These are phyloP conservation scores for Masticophis lateralis DNA, from an alignment of 2,797 vertebrate genomes.

Conservation along the genomic window DNA sequence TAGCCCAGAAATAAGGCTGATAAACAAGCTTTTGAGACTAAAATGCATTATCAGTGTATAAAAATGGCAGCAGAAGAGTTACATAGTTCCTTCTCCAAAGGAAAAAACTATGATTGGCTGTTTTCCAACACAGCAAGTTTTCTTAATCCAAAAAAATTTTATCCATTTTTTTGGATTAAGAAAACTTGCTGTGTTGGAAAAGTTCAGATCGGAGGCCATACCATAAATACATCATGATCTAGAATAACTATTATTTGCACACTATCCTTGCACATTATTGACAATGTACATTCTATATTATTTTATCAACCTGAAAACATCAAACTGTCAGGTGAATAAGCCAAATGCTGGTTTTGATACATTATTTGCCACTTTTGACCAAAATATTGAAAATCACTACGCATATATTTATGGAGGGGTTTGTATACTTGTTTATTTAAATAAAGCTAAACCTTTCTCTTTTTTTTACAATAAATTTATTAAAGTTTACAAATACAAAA, in stretches of 20 bases:
- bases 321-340: neutral
- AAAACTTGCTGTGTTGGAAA: too few relatives aligned
- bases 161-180: too few relatives aligned
- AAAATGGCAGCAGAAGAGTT: neutral
- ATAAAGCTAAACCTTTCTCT: neutral
- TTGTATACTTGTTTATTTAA: neutral
- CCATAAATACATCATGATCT: slow-evolving; percentile 1
- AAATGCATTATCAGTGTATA: fast-evolving
- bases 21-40: neutral
- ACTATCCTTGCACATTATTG: slow-evolving; percentile 1
- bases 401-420: neutral
- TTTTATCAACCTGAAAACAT: slow-evolving; percentile 8
- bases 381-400: neutral
- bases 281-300: neutral
- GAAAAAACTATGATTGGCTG: neutral
- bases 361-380: neutral
- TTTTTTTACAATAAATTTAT: neutral
- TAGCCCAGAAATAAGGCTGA: neutral
- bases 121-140: slow-evolving; percentile 12
- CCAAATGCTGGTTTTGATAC: neutral
- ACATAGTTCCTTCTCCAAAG: slow-evolving; percentile 9
- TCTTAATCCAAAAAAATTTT: slow-evolving; percentile 12
- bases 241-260: neutral
- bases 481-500: neutral
- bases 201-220: neutral